A percentile compares a stretch with the other conserved stretches of the same genome.
phyloP scores from a whole-genome alignment of 2,888 invertebrate species.

The Ceriagrion tenellum region DNA sequence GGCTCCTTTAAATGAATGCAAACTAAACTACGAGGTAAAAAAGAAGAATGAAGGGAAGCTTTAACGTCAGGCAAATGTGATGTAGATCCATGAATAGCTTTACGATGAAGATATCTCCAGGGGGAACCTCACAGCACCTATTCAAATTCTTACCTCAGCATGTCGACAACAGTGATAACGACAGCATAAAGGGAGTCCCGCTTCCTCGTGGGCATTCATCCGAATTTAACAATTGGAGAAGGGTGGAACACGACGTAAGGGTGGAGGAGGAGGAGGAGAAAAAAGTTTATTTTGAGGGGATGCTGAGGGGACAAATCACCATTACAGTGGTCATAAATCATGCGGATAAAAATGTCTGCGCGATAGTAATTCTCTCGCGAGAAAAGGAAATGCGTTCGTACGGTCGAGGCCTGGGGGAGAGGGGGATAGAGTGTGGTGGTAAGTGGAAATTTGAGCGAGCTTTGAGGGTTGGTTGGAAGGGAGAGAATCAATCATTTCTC shows the following conservation, averaged over 20 bases:
- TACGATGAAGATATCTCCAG: too few species aligned
- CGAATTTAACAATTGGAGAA: background rate
- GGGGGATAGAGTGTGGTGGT: background rate
- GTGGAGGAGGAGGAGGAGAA: too few species aligned
- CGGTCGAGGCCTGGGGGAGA: background rate
- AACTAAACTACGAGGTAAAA: too few species aligned
- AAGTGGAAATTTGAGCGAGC: background rate
- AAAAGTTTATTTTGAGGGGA: background rate
- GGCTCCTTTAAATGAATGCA: too few species aligned
- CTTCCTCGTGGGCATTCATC: background rate
- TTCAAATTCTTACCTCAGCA: too few species aligned
- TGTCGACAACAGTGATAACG: too few species aligned
- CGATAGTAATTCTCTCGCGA: background rate
- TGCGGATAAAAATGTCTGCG: background rate
- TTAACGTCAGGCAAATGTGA: too few species aligned
- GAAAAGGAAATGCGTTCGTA: background rate
- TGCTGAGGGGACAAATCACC: background rate
- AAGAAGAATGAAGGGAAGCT: too few species aligned
- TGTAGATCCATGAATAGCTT: too few species aligned
- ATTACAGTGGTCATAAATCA: background rate
- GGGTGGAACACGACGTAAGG: background rate
- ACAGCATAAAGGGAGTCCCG: too few species aligned
- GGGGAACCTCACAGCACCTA: too few species aligned
- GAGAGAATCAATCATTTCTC: background rate
- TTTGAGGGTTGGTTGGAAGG: background rate